Conservation (phyloP, 2,113 vertebrate species). For the Urocynchramus pylzowi region DNA sequence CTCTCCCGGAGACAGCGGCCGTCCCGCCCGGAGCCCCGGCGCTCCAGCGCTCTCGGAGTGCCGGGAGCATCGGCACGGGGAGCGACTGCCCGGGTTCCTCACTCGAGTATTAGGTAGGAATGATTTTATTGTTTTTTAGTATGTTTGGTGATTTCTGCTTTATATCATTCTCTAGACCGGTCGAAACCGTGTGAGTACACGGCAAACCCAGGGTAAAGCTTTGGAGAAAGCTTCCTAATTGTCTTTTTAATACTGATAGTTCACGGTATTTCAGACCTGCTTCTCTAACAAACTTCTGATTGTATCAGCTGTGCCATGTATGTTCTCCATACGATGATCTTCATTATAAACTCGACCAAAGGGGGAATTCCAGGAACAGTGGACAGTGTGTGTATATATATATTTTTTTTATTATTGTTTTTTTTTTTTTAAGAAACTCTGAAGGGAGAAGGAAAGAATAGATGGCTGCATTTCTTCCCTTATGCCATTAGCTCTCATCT, state of each 20-base stretch:
- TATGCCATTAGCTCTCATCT: not conserved
- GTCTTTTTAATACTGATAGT: not conserved
- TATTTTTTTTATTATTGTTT: not conserved
- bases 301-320: not conserved
- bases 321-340: not conserved
- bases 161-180: rapidly evolving
- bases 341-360: not conserved
- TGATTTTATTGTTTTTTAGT: not conserved
- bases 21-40: not conserved
- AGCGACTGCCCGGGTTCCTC: not conserved
- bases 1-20: not conserved
- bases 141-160: not conserved
- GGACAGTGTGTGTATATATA: not conserved
- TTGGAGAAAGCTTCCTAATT: not conserved
- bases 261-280: not conserved
- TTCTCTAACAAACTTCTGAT: not conserved
- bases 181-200: not conserved
- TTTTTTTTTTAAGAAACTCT: not conserved
- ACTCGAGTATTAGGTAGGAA: not conserved
- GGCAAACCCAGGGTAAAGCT: rapidly evolving
- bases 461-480: not conserved
- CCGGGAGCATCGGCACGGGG: not conserved
- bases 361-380: not conserved
- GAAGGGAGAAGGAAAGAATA: not conserved
- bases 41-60: not conserved